These are phyloP conservation scores for Ylistrum balloti DNA, from an alignment of 1,140 invertebrate species.

Conservation along the genomic window DNA sequence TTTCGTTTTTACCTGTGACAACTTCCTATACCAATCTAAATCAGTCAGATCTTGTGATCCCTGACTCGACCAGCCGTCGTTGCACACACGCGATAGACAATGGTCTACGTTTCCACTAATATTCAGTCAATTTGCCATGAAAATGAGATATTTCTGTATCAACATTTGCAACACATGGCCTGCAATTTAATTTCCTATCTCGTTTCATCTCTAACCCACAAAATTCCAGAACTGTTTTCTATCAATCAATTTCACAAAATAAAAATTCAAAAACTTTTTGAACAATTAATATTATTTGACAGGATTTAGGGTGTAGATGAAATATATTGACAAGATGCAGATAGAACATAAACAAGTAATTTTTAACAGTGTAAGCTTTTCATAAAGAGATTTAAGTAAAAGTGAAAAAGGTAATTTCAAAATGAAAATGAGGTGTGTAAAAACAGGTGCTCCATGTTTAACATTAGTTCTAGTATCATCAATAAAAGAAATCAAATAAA, in stretches of 20 bases:
- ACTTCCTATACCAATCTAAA: conserved; percentile 21
- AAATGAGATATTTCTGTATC: background rate
- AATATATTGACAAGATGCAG: no score
- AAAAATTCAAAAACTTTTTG: background rate
- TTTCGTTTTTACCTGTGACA: conserved; percentile 22
- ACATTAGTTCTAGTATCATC: no score
- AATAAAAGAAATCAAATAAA: no score
- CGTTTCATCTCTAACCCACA: background rate
- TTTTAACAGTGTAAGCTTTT: no score
- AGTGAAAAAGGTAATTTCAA: no score
- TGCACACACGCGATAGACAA: background rate
- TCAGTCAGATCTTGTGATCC: background rate
- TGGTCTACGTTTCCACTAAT: background rate
- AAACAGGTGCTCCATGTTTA: no score
- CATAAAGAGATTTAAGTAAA: no score
- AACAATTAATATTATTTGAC: no score
- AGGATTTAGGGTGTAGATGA: no score
- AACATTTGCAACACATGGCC: background rate
- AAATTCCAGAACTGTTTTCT: background rate
- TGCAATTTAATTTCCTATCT: conserved; percentile 35
- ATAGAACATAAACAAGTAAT: no score
- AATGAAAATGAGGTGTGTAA: no score
- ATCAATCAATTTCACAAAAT: background rate
- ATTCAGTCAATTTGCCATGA: background rate
- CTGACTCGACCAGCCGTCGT: conserved; percentile 17